Conservation (phyloP, 2,888 invertebrate genomes). For the Rhingia rostrata region DNA sequence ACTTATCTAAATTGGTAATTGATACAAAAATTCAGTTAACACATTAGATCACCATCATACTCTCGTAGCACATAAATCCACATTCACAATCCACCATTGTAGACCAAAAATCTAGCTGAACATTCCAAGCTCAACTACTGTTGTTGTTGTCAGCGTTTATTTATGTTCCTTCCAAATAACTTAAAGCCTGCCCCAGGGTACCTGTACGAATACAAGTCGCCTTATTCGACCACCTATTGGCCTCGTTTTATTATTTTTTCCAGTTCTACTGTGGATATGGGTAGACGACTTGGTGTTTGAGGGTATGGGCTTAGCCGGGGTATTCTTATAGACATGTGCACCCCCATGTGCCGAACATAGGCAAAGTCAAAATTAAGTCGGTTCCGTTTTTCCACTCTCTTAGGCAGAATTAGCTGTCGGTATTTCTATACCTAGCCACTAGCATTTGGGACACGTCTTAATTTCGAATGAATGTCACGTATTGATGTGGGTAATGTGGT, state of each 20-base stretch:
- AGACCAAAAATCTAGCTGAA: constrained; percentile 54
- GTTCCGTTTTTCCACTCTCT: constrained; percentile 64
- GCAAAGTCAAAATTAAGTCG: constrained; percentile 60
- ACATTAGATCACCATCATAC: constrained; percentile 14
- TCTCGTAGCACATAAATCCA: constrained; percentile 2
- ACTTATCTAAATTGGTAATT: constrained; percentile 56
- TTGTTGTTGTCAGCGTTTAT: constrained; percentile 7
- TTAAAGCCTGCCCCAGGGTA: constrained; percentile 53
- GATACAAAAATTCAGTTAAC: constrained; percentile 35
- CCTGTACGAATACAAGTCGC: constrained; percentile 39
- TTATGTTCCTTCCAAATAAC: constrained; percentile 39
- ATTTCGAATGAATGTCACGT: constrained; percentile 71
- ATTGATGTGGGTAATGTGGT: constrained; percentile 39
- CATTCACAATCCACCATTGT: constrained; percentile 13
- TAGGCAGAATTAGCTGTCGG: constrained; percentile 60
- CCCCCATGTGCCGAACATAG: constrained; percentile 5
- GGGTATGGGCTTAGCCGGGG: constrained; percentile 49
- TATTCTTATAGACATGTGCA: constrained; percentile 11
- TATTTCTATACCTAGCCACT: neutral
- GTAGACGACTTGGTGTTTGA: constrained; percentile 45
- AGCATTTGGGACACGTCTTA: constrained; percentile 60
- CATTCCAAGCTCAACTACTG: constrained; percentile 18
- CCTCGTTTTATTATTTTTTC: constrained; percentile 40
- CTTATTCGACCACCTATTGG: constrained; percentile 56
- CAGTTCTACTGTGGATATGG: constrained; percentile 51